Percentiles rank a stretch among this genome's conserved stretches.
Evolutionary conservation across 1,140 invertebrate genomes (phyloP).

Genomic region (Drosophila punjabiensis): DNA sequence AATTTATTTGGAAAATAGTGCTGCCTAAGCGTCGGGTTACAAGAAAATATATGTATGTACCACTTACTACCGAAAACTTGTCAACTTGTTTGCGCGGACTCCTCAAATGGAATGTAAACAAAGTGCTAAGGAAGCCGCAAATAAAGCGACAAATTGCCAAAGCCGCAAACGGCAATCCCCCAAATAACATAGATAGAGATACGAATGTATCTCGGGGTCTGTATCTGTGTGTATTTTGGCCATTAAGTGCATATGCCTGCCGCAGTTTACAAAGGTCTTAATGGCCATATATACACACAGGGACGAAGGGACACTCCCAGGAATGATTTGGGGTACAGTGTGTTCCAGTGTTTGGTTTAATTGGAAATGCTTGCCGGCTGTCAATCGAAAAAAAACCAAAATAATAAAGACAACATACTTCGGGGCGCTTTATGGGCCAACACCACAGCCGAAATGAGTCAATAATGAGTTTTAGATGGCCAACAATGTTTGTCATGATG

Average conservation of each 20-base stretch:
- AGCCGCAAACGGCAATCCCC: conserved; percentile 49
- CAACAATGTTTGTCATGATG: conserved; percentile 55
- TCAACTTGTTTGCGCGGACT: conserved; percentile 49
- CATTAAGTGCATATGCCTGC: conserved; percentile 78
- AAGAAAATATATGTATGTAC: neutral
- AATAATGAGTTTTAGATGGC: conserved; percentile 76
- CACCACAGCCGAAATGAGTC: conserved; percentile 60
- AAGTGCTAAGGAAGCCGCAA: conserved; percentile 59
- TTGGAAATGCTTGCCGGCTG: conserved; percentile 70
- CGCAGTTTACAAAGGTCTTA: conserved; percentile 62
- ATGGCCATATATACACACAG: conserved; percentile 31
- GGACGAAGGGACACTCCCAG: conserved; percentile 2
- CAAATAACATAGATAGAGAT: conserved; percentile 24
- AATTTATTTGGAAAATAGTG: conserved; percentile 18
- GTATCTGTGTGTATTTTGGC: conserved; percentile 40
- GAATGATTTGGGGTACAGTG: conserved; percentile 5
- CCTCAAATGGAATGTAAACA: conserved; percentile 64
- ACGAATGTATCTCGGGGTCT: conserved; percentile 24
- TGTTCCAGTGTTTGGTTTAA: conserved; percentile 51
- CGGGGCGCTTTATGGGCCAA: conserved; percentile 58
- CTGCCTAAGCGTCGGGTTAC: conserved; percentile 26
- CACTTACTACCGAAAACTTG: conserved; percentile 27
- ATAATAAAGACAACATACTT: conserved; percentile 79
- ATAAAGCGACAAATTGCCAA: conserved; percentile 60
- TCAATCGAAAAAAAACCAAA: conserved; percentile 32